Evolutionary conservation across 2,888 invertebrate genomes (phyloP).

Genomic region (Opisthograptis luteolata): DNA sequence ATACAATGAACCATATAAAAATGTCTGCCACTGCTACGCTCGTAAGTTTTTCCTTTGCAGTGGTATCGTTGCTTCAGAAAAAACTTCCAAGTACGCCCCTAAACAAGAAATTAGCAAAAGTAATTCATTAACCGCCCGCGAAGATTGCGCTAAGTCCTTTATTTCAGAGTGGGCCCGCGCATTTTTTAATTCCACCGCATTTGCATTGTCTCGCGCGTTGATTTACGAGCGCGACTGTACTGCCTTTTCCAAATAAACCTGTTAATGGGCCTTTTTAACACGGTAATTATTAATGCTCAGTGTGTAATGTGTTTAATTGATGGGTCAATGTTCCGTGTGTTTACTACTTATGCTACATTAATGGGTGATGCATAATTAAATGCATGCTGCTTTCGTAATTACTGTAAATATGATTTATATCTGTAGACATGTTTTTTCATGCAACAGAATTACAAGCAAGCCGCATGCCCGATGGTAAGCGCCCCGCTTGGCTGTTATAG

Average conservation of each 20-base stretch:
- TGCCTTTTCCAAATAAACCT: slow-evolving; percentile 61
- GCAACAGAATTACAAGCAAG: too few relatives aligned
- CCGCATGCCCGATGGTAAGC: too few relatives aligned
- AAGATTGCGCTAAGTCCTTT: slow-evolving; percentile 79
- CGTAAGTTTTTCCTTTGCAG: background rate
- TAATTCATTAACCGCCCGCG: slow-evolving; percentile 80
- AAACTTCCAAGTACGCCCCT: slow-evolving; percentile 48
- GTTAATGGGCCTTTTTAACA: slow-evolving; percentile 78
- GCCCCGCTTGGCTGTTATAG: too few relatives aligned
- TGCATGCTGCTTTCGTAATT: background rate
- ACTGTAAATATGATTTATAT: too few relatives aligned
- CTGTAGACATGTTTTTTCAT: too few relatives aligned
- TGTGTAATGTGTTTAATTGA: slow-evolving; percentile 52
- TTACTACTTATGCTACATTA: slow-evolving; percentile 17
- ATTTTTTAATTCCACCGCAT: slow-evolving; percentile 81
- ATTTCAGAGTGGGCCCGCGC: slow-evolving; percentile 72
- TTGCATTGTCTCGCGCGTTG: slow-evolving; percentile 75
- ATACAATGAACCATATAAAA: too few relatives aligned
- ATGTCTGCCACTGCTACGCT: too few relatives aligned
- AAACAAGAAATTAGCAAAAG: slow-evolving; percentile 75
- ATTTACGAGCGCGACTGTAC: slow-evolving; percentile 64
- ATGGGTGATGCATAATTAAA: background rate
- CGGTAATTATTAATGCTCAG: slow-evolving; percentile 71
- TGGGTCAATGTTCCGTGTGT: slow-evolving; percentile 28
- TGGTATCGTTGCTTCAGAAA: too few relatives aligned